Percentiles rank a stretch among this genome's conserved stretches.
phyloP scores from a whole-genome alignment of 2,888 invertebrate species.

The Diarsia rubi region DNA sequence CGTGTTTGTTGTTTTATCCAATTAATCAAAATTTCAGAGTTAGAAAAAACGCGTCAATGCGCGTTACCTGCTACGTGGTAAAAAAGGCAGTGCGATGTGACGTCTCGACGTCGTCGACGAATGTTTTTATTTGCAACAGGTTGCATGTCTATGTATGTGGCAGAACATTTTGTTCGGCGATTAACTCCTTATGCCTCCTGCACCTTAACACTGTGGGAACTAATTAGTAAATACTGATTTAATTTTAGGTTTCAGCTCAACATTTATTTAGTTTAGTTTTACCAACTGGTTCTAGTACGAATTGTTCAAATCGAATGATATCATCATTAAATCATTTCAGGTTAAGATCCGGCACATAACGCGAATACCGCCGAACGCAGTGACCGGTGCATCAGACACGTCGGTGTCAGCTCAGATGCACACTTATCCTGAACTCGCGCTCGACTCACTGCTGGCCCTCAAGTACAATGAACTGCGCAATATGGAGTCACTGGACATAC shows the following conservation, averaged over 20 bases:
- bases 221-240: not conserved
- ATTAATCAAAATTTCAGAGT: no score
- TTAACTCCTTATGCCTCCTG: no score
- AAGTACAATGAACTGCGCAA: constrained; percentile 83
- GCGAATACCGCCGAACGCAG: constrained; percentile 75
- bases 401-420: constrained; percentile 66
- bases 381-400: constrained; percentile 53
- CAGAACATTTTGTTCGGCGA: no score
- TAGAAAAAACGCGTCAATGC: no score
- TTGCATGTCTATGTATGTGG: no score
- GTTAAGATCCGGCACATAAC: constrained; percentile 80
- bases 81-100: no score
- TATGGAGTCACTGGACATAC: constrained; percentile 78
- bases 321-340: constrained; percentile 68
- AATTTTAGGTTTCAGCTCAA: not conserved
- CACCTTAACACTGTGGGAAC: no score
- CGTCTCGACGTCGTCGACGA: no score
- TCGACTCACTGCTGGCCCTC: constrained; percentile 78
- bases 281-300: not conserved
- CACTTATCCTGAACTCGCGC: constrained; percentile 79
- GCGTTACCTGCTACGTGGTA: no score
- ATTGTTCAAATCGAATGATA: not conserved
- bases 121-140: no score
- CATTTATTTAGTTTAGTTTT: not conserved
- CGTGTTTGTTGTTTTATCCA: no score